Conservation (phyloP, 2,888 invertebrate species). For the Parelbella ahira region DNA sequence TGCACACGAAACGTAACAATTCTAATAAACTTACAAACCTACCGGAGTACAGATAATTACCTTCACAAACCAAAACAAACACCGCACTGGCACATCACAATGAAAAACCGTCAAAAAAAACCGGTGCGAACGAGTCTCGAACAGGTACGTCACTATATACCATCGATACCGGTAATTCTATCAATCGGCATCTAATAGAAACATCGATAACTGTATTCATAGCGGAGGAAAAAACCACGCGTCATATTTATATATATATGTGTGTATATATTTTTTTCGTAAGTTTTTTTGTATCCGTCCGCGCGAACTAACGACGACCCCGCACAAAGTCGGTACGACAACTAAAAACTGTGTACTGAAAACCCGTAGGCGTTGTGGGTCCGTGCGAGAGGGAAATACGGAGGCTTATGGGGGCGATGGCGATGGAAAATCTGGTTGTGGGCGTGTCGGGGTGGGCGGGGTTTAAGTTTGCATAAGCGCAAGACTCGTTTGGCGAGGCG, state of each 20-base stretch:
- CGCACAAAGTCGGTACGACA: conserved; percentile 58
- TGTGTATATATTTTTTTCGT: conserved; percentile 36
- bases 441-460: conserved; percentile 62
- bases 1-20: too few relatives aligned
- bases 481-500: conserved; percentile 29
- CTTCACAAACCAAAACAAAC: conserved; percentile 42
- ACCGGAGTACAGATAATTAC: conserved; percentile 36
- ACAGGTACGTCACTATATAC: conserved; percentile 36
- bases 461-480: conserved; percentile 67
- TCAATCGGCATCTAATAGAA: conserved; percentile 29
- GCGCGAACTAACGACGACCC: conserved; percentile 21
- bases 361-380: conserved; percentile 66
- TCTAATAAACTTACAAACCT: too few relatives aligned
- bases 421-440: conserved; percentile 42
- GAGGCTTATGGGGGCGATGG: conserved; percentile 33
- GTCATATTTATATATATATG: conserved; percentile 21
- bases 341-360: conserved; percentile 72
- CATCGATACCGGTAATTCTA: conserved; percentile 39
- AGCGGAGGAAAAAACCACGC: conserved; percentile 31
- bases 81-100: conserved; percentile 46
- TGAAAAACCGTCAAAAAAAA: conserved; percentile 42
- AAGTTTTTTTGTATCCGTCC: conserved; percentile 32
- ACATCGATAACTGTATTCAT: conserved; percentile 36
- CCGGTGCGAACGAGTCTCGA: conserved; percentile 37
- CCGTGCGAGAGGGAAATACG: conserved; percentile 48